phyloP scores from a whole-genome alignment of 2,888 invertebrate species.

The Brachyopa scutellaris region DNA sequence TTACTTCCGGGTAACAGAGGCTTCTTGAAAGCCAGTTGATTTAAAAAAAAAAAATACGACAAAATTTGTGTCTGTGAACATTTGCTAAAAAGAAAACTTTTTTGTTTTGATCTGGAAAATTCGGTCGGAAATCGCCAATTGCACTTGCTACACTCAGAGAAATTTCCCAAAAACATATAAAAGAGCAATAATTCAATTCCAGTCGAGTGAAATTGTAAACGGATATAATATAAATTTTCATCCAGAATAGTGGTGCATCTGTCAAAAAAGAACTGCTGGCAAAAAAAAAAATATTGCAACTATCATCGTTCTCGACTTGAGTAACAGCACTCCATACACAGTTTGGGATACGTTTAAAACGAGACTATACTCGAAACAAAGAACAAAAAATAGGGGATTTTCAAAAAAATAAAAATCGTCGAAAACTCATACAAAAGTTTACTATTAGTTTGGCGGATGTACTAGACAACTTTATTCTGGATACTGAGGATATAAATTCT shows the following conservation, averaged over 20 bases:
- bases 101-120: not conserved
- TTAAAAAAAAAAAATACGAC: too few species aligned
- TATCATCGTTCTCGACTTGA: conserved; percentile 32
- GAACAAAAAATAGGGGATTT: too few species aligned
- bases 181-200: conserved; percentile 7
- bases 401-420: conserved; percentile 8
- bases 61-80: too few species aligned
- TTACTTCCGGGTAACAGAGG: too few species aligned
- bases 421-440: conserved; percentile 3
- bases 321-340: conserved; percentile 5
- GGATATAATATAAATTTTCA: conserved; percentile 1
- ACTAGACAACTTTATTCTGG: conserved; percentile 34
- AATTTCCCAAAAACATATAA: not conserved
- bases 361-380: too few species aligned
- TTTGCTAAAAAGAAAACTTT: too few species aligned
- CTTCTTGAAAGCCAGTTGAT: too few species aligned
- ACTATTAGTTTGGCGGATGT: conserved; percentile 47
- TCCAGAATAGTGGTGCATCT: conserved; percentile 17
- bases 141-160: not conserved
- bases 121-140: conserved; percentile 4
- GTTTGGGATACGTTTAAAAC: conserved; percentile 5
- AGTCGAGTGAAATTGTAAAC: too few species aligned
- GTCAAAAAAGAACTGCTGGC: too few species aligned
- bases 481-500: conserved; percentile 52
- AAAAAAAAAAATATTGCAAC: conserved; percentile 17